These are phyloP conservation scores for Neomonachus schauinslandi DNA, from an alignment of 2,113 vertebrate species.

Conservation along the genomic window DNA sequence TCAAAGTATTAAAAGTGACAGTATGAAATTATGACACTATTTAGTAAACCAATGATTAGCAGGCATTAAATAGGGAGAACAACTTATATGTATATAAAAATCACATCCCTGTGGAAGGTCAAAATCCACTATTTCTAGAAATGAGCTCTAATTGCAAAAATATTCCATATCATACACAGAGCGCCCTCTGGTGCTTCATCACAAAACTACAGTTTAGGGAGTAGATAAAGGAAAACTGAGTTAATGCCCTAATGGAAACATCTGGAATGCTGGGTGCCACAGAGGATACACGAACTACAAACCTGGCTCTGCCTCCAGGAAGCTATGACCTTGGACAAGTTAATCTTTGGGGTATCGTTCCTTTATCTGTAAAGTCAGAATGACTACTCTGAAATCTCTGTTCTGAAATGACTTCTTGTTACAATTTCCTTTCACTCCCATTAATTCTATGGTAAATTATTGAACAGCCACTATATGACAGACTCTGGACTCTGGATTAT, in stretches of 20 bases:
- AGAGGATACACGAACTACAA: background rate
- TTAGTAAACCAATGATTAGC: conserved; percentile 37
- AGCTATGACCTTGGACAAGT: background rate
- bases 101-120: background rate
- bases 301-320: background rate
- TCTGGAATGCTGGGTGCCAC: background rate
- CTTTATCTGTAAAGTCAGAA: background rate
- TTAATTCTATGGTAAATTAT: conserved; percentile 30
- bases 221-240: background rate
- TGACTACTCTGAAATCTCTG: conserved; percentile 28
- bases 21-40: background rate
- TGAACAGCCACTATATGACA: background rate
- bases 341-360: background rate
- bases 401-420: conserved; percentile 33
- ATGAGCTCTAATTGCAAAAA: conserved; percentile 3
- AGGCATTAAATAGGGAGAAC: conserved; percentile 31
- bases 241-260: background rate
- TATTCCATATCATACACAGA: background rate
- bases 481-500: background rate
- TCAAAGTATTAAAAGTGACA: conserved; percentile 36
- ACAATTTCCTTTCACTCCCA: background rate
- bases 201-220: background rate
- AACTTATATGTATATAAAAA: background rate
- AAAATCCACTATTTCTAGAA: conserved; percentile 41
- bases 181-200: conserved; percentile 61